Percentiles rank a stretch among this genome's conserved stretches.
phyloP scores from a whole-genome alignment of 2,888 invertebrate species.

The Hypolimnas misippus region DNA sequence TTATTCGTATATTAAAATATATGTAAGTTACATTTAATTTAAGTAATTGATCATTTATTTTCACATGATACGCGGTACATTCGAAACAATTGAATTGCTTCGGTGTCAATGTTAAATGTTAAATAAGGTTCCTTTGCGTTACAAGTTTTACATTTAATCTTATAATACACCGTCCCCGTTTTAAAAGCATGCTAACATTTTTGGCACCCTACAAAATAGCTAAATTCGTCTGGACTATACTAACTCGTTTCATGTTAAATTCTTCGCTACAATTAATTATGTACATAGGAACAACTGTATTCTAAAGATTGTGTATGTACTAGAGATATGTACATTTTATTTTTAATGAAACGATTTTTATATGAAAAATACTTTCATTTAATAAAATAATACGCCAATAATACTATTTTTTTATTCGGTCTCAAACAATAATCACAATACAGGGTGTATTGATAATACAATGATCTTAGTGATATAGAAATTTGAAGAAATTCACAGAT shows the following conservation, averaged over 20 bases:
- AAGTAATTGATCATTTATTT: constrained; percentile 38
- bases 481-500: constrained; percentile 5
- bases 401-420: background rate
- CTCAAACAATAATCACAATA: background rate
- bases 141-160: constrained; percentile 35
- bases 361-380: background rate
- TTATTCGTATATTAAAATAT: constrained; percentile 36
- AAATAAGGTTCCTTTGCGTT: constrained; percentile 18
- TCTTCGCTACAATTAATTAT: constrained; percentile 45
- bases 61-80: constrained; percentile 9
- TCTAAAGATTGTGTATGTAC: constrained; percentile 31
- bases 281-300: constrained; percentile 67
- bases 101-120: constrained; percentile 27
- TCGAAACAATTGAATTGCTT: constrained; percentile 44
- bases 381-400: constrained; percentile 9
- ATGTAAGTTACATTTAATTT: constrained; percentile 40
- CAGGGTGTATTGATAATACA: background rate
- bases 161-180: constrained; percentile 49
- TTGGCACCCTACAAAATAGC: constrained; percentile 71
- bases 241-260: constrained; percentile 38
- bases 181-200: constrained; percentile 63
- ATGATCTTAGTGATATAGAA: background rate
- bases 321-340: constrained; percentile 9
- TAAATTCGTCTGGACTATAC: constrained; percentile 61
- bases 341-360: background rate